A percentile compares a stretch with the other conserved stretches of the same genome.
These are phyloP conservation scores for Cervus canadensis DNA, from an alignment of 2,113 vertebrate genomes.

Conservation along the genomic window DNA sequence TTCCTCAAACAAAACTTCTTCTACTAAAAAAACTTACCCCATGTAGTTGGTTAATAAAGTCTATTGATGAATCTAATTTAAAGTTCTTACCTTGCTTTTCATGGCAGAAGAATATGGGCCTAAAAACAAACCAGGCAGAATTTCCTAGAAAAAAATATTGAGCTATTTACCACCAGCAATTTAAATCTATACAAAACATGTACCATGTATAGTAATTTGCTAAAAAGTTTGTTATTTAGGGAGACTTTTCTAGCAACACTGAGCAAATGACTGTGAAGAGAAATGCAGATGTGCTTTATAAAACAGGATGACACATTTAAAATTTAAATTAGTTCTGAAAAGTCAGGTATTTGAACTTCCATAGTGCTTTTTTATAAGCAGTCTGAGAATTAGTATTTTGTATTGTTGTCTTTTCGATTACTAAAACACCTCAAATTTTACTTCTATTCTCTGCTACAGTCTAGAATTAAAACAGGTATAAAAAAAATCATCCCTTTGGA, in stretches of 20 bases:
- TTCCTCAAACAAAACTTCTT: constrained; percentile 16
- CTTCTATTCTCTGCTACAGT: neutral
- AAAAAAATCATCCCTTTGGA: constrained; percentile 24
- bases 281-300: neutral
- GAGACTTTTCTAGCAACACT: neutral
- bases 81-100: constrained; percentile 96
- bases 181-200: constrained; percentile 27
- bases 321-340: constrained; percentile 20
- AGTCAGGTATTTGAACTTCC: constrained; percentile 13
- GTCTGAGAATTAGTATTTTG: neutral
- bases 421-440: constrained; percentile 11
- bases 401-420: neutral
- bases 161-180: constrained; percentile 4
- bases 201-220: neutral
- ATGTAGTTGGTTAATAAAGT: constrained; percentile 22
- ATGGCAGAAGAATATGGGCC: constrained; percentile 98
- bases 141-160: constrained; percentile 86
- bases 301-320: neutral
- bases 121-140: constrained; percentile 97
- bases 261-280: neutral
- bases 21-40: neutral
- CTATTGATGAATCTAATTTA: neutral
- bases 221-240: neutral
- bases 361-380: neutral
- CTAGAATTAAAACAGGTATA: neutral